Base-by-base conservation (phyloP, 2,888 invertebrate species). In the Cephus spinipes region DNA sequence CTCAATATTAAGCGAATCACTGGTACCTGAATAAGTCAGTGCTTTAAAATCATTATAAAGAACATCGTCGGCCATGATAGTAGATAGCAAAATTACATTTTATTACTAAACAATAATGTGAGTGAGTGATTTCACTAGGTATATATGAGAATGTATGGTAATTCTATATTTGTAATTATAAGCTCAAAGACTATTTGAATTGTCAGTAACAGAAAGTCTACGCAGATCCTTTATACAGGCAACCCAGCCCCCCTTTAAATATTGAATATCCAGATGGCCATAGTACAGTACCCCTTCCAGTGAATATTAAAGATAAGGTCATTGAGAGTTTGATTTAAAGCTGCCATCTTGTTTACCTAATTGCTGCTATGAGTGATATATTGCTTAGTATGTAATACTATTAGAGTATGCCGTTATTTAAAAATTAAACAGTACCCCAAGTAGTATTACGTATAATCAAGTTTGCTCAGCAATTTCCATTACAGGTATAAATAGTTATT, bases 401-500 rank as follows among this genome's bases (percentile, higher is more conserved):
- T 40, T 40, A 40, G 15, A 40, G 40, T 40, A 40, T 40, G 40
- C 23, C 15, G 6, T 40, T 23, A 23, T 40, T 15, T 12, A 40
- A 40, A 40, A 40, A 40, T 40, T 12, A 15, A 40, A 40, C 40
- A 40, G 15, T 40, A 40, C 40, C 40, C 15, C 15, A 40, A 40
- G 1, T 40, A 40, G 40, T 15, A 40, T 40, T 40, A 15, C 12
- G 40, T 23, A 40, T 40, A 40, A 40, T 40, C 40, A 23, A 23
- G 9, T 2, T 40, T 40, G 23, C 23, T 40, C 1, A 40, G 40
- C 6, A 15, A 4, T 40, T 40, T 23, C 40, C 23, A 55, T 55
- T 23, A n/a, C 36, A 71, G 73, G 32, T 80, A 55, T 55, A 55
- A 55, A 55, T 55, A 55, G 23, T 55, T 79, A 90, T 73, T 84